Evolutionary conservation across 1,140 invertebrate genomes (phyloP), one percentile per base, ranked within the genome.

Genomic region (Cherax destructor): DNA sequence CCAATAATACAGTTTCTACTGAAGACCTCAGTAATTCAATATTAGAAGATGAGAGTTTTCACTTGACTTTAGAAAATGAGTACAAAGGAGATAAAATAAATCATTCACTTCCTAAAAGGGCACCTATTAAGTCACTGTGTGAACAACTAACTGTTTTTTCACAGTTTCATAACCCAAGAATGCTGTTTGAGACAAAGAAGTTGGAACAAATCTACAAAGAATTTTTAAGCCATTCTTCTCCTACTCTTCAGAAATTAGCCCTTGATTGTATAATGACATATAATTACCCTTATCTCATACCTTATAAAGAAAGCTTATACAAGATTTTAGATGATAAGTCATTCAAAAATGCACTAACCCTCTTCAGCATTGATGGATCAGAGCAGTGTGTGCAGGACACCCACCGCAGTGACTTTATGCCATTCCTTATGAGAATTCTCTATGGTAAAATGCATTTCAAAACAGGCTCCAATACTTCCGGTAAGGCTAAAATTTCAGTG

Each of bases 391-490:
- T 98, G n/a, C 95, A 96, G 78, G 93, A 95, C 1, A 96, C 97
- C 78, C 97, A 99, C 94, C 95, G 98, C 89, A 94, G 95, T 49
- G 95, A 96, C 91, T 94, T 99, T 0, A 96, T 99, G 89, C 97
- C 97, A 0, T 95, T 98, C 79, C 94, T 99, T 11, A 95, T 99
- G 94, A 96, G 95, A 94, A 97, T 99, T 88, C 95, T 99, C 3
- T 98, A 98, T 94, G 97, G 98, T 9, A 98, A 98, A 95, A 98
- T 99, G 97, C 95, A 96, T 52, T 95, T 96, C 47, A 97, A 97
- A 94, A 96, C 96, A 72, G 97, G 96, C 0, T 95, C 95, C 88
- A 95, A 96, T 91, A 96, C 96, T 0, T 96, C 96, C 0, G 97
- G 97, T 24, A 97, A 97, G 94, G 95, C 95, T 1, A 96, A 96